Evolutionary conservation across 1,140 invertebrate species (phyloP).

Genomic region (Rhysida immarginata): DNA sequence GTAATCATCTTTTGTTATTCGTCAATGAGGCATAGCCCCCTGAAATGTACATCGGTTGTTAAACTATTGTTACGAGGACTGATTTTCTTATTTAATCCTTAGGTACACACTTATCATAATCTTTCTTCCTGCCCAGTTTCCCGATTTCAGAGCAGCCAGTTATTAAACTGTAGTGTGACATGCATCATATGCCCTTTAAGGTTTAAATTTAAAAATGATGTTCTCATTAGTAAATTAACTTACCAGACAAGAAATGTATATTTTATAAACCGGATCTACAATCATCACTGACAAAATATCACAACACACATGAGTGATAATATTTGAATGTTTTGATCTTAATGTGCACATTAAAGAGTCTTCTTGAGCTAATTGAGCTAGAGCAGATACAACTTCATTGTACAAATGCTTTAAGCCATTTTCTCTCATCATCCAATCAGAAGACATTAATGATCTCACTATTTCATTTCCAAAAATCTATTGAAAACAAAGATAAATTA

Average conservation of each 20-base stretch:
- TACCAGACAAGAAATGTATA: conserved; percentile 33
- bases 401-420: conserved; percentile 5
- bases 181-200: too few relatives aligned
- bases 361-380: conserved; percentile 28
- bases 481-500: conserved; percentile 9
- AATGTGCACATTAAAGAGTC: conserved; percentile 14
- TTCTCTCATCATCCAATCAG: conserved; percentile 34
- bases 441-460: conserved; percentile 29
- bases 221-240: too few relatives aligned
- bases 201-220: too few relatives aligned
- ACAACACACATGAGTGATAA: conserved; percentile 21
- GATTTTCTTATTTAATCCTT: too few relatives aligned
- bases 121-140: too few relatives aligned
- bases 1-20: too few relatives aligned
- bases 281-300: conserved; percentile 31
- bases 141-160: too few relatives aligned
- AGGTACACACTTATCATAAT: too few relatives aligned
- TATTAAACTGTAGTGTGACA: too few relatives aligned
- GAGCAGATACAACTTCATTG: conserved; percentile 15
- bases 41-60: too few relatives aligned
- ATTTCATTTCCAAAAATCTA: conserved; percentile 31
- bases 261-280: conserved; percentile 35
- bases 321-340: conserved; percentile 4
- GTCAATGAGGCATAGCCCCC: too few relatives aligned
- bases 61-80: too few relatives aligned